Percentiles rank a stretch among this genome's conserved stretches.
Conservation (phyloP, 2,113 vertebrate species). For the Cyanistes caeruleus region DNA sequence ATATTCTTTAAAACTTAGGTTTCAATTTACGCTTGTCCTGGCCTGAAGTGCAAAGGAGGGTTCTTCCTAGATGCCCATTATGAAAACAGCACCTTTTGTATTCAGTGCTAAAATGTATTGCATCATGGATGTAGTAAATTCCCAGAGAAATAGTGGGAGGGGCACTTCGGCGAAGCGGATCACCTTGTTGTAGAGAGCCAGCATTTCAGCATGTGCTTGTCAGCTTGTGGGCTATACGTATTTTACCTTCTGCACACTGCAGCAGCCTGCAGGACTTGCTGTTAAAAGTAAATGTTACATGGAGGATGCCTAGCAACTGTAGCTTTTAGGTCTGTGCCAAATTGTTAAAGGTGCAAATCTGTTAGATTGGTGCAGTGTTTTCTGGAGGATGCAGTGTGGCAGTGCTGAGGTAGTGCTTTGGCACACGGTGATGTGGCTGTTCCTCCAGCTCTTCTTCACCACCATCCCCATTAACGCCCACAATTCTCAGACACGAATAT, state of each 20-base stretch:
- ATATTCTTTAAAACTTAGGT: not conserved
- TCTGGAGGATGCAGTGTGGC: not conserved
- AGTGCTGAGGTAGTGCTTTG: not conserved
- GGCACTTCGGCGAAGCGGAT: not conserved
- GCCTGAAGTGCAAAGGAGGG: not conserved
- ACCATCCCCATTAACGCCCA: accelerated
- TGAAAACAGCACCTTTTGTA: not conserved
- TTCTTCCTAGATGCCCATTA: not conserved
- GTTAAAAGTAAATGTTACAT: slow-evolving; percentile 22
- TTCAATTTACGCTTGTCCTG: not conserved
- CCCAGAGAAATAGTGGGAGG: not conserved
- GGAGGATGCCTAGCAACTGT: slow-evolving; percentile 62
- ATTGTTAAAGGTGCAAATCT: slow-evolving; percentile 37
- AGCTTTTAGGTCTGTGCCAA: slow-evolving; percentile 26
- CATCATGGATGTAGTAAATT: not conserved
- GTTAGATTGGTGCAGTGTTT: not conserved
- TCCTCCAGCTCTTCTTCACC: not conserved
- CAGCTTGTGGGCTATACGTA: not conserved
- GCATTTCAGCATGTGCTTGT: not conserved
- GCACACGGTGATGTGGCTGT: not conserved
- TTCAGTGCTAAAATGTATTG: accelerated
- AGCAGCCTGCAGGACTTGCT: slow-evolving; percentile 23
- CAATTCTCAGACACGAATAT: not conserved
- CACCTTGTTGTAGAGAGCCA: not conserved
- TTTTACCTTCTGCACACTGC: slow-evolving; percentile 15